Conservation (phyloP, 2,888 invertebrate species). For the Ochropleura plecta region DNA sequence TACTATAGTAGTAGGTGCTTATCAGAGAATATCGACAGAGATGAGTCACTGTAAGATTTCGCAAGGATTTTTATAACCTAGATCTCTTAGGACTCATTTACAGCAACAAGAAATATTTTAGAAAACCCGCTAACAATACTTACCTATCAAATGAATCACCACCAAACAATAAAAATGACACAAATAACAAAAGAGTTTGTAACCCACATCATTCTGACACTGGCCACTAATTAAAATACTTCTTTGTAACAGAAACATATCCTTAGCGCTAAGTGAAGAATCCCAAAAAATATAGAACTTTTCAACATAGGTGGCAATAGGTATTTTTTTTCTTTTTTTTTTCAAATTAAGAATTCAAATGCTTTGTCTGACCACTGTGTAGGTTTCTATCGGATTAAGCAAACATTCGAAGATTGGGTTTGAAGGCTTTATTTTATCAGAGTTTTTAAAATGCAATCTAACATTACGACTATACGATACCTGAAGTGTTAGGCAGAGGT, state of each 20-base stretch:
- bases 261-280: conserved; percentile 56
- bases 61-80: neutral
- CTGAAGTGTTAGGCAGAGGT: no score
- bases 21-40: neutral
- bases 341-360: conserved; percentile 48
- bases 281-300: conserved; percentile 62
- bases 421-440: neutral
- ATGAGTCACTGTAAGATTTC: neutral
- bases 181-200: conserved; percentile 53
- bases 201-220: conserved; percentile 68
- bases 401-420: neutral
- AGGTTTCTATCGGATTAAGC: conserved; percentile 2
- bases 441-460: no score
- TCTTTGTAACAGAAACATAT: conserved; percentile 59
- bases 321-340: conserved; percentile 56
- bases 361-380: conserved; percentile 3
- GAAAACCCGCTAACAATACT: conserved; percentile 20
- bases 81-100: neutral
- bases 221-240: conserved; percentile 68
- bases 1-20: no score
- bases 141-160: conserved; percentile 44
- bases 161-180: conserved; percentile 41
- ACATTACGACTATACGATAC: no score
- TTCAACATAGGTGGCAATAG: conserved; percentile 65
- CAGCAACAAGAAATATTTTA: neutral